Evolutionary conservation across 1,140 invertebrate species (phyloP), one percentile per base, ranked within the genome.

Genomic region (Mizuhopecten yessoensis): DNA sequence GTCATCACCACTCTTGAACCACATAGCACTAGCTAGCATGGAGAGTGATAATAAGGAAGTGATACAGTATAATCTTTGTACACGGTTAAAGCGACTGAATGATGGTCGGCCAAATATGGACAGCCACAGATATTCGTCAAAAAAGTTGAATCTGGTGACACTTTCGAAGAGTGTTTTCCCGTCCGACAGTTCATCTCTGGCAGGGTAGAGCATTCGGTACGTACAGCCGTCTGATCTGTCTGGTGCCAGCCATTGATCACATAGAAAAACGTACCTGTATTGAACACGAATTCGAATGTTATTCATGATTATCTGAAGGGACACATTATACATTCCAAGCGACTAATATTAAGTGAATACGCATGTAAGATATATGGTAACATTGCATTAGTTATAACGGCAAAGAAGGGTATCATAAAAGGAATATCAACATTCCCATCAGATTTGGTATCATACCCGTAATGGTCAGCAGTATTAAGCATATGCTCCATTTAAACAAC

Each of bases 71-170:
- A 75, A 33, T 7, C 57, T 9, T n/a, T 75, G 57, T 29, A 75
- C 57, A 29, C 57, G 57, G 29, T 23, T 17, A 11, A 75, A 75
- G 1, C 57, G 9, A n/a, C 57, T 75, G 57, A 75, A 75, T 5
- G 57, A 75, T 75, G 57, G 57, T 29, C 57, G 57, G 0, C 57
- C 57, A 29, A 75, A 75, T 33, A 75, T 2, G 3, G 57, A 75
- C 57, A 75, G 11, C 57, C 57, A 75, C 5, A 75, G 57, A 29
- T 75, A 75, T n/a, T 75, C 57, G 23, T 75, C 57, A 75, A 75
- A 75, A 13, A 75, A 75, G n/a, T 75, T 75, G n/a, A 75, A 75
- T 29, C 57, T n/a, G n/a, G 57, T 75, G 57, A 75, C 57, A 75
- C 57, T 75, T 75, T 75, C 57, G n/a, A 75, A 75, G 0, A 75